Evolutionary conservation across 2,888 invertebrate species (phyloP), one percentile per base, ranked within the genome.

Genomic region (Pyrrhia umbra): DNA sequence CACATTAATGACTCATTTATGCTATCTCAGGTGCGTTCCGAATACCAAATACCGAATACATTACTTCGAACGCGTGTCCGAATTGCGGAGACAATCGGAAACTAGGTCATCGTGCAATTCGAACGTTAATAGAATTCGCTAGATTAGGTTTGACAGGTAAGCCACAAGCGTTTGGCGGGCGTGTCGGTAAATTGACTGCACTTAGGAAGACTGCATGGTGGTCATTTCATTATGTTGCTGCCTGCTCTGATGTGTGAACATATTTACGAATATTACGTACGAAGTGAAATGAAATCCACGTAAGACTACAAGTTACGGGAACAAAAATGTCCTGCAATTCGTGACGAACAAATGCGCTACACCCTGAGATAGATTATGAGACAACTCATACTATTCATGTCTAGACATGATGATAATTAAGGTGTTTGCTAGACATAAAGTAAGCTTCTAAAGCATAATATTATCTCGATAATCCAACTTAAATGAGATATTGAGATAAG

Each of bases 1-100:
- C 77, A 81, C 67, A 79, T 77, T 70, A 76, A 77, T 79, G 70
- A 73, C 67, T 80, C 70, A 82, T 80, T 75, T 63, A 68, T 69
- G 70, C 64, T 69, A 79, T 80, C 74, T 78, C 79, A 81, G 80
- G 77, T 81, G 73, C 70, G 71, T 75, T 70, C 65, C 60, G 78
- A 80, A 77, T 80, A 63, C 68, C 58, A 72, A 81, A 74, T 57
- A 65, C 51, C 39, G 66, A 71, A 69, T 79, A 75, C 68, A 77
- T 75, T 79, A 72, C 49, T 43, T 54, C 63, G 70, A 66, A 79
- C 73, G 76, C 68, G 79, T 79, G 75, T 78, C 81, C 76, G 76
- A 79, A 78, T 73, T 70, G 56, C 67, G 61, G 67, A 75, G 82
- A 80, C 81, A 79, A 80, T 79, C 65, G 68, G 76, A 54, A 82